Conservation (phyloP, 2,113 vertebrate species). For the Lichenostomus cassidix region DNA sequence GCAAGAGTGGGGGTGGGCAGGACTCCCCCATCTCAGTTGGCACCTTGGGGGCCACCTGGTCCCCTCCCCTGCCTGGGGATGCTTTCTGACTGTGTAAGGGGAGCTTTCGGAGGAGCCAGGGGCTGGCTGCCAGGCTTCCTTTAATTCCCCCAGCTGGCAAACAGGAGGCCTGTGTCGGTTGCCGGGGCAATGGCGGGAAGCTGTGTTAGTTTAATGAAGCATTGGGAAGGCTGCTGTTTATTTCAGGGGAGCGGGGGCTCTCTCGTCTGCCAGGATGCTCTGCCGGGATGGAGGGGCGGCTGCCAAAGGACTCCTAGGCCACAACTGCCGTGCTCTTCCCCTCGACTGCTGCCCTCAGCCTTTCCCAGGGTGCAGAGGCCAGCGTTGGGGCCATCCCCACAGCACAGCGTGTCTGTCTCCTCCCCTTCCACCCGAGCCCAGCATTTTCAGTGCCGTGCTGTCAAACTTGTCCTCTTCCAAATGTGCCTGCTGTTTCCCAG, state of each 20-base stretch:
- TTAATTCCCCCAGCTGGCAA: constrained; percentile 68
- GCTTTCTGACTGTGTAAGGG: neutral
- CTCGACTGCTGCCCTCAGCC: neutral
- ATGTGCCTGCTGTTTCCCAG: neutral
- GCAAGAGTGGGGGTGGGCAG: neutral
- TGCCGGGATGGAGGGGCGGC: neutral
- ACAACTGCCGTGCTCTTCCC: neutral
- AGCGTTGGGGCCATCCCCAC: rapidly evolving
- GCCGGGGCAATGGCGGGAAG: constrained; percentile 58
- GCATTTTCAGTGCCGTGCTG: neutral
- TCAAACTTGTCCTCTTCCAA: neutral
- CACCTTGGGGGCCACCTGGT: neutral
- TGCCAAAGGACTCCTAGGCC: neutral
- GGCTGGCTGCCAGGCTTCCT: constrained; percentile 47
- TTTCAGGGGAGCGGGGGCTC: neutral
- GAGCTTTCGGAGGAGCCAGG: neutral
- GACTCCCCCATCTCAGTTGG: neutral
- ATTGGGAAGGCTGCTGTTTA: constrained; percentile 47
- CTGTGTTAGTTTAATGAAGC: constrained; percentile 63
- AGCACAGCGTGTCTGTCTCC: neutral
- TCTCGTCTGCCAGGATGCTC: neutral
- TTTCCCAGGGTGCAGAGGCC: neutral
- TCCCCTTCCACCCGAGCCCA: neutral
- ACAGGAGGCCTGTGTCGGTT: constrained; percentile 62
- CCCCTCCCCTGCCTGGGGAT: neutral